Base-by-base conservation (phyloP, 2,113 vertebrate genomes). In the Nothocercus nigrocapillus region DNA sequence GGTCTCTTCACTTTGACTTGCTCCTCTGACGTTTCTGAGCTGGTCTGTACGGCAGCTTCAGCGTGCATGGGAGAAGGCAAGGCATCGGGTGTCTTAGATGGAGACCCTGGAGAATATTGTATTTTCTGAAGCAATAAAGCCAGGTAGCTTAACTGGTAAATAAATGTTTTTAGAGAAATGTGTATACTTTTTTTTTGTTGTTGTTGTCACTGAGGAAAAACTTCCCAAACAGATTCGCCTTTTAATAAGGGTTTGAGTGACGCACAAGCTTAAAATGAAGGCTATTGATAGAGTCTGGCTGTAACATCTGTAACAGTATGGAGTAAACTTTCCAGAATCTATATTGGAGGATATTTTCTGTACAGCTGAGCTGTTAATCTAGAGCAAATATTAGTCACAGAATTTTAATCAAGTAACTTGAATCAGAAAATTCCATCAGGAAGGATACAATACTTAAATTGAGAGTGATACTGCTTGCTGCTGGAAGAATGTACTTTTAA, bases 371-470 rank as follows among this genome's bases (percentile, higher is more conserved):
- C 67, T 94, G 78, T 76, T 95, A 79, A 91, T 90, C 77, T 82
- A 86, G 82, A 82, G 68, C 63, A 20, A 45, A 12, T 66, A 63
- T 93, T 95, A 91, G 84, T 66, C 85, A 91, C 25, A 90, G 76
- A 87, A 74, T 95, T 95, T 88, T 89, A 94, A 94, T 95, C 74
- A 87, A 91, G 82, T 86, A 63, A 30, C 58, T 88, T 72, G 80
- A 91, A 88, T 90, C 77, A 86, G 83, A 78, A 83, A 77, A 90
- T 81, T 81, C 68, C 69, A 82, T 75, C 83, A 75, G 22, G 58
- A 51, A 63, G 36, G 30, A 68, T 3, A 1, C 44, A 63, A 9
- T 72, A 36, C 69, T 82, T 81, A 61, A 85, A 78, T 20, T 68
- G 73, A 83, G 83, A 90, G 62, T 3, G 2, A 56, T 88, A 68